Base-by-base conservation (phyloP, 2,113 vertebrate species). In the Poeciliopsis prolifica region DNA sequence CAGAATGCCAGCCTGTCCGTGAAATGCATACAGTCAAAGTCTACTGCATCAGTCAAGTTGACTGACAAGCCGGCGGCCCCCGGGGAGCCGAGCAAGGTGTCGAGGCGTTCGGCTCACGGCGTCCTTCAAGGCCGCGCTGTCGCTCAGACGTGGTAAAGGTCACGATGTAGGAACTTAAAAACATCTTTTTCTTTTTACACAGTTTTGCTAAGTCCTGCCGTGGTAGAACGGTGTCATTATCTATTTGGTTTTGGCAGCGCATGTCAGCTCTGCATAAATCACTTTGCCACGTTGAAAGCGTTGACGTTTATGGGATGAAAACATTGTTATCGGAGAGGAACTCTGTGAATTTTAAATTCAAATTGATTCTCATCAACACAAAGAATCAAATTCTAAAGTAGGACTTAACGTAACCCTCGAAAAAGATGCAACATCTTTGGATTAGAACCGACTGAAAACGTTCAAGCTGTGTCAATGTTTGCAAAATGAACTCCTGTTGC, bases 1-100 rank as follows among this genome's bases (percentile, higher is more conserved):
- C 73, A 68, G 31, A 77, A 35, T 66, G 70, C 67, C 48, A 62
- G 62, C 54, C 35, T 84, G 74, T 86, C 83, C 68, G 58, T 71
- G 42, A 81, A 66, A 29, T 67, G 66, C 42, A 70, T 67, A 68
- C 67, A 75, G 68, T 70, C 70, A 74, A 70, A 74, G 72, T 83
- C 75, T 58, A 58, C 70, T 42, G 42, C 63, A 75, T 87, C 70
- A 72, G 29, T 81, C 62, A 13, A 12, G 65, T 63, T 78, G 74
- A 81, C 29, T 80, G 85, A 72, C 82, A 88, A 17, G 67, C 67
- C 54, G 29, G 76, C 61, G 77, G 51, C 37, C 68, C 65, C 31
- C 1, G n/a, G 30, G 54, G 30, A 40, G 64, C 42, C 6, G 40
- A 51, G 62, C 54, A 17, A 40, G 61, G 75, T 71, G 79, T 74